phyloP scores from a whole-genome alignment of 2,888 invertebrate species.

The Brenthis ino region DNA sequence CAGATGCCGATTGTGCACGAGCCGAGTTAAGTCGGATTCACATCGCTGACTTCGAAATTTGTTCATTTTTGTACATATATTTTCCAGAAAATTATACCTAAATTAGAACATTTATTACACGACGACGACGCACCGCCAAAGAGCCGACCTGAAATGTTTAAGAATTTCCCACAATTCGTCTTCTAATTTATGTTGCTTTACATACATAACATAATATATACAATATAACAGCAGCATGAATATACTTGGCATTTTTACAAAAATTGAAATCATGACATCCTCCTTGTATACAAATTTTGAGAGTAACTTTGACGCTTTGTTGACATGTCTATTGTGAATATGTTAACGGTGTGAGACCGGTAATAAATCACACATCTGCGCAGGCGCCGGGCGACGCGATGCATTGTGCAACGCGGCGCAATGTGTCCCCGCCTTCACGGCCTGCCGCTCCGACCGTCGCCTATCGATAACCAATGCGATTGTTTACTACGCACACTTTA shows the following conservation, averaged over 20 bases:
- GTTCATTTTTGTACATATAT: neutral
- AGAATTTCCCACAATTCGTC: too few species aligned
- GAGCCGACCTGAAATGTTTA: too few species aligned
- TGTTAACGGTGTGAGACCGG: conserved; percentile 32
- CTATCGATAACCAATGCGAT: conserved; percentile 24
- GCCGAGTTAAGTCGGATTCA: conserved; percentile 36
- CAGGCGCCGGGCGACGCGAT: conserved; percentile 46
- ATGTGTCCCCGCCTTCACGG: conserved; percentile 64
- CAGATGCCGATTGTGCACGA: conserved; percentile 61
- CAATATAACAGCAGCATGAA: too few species aligned
- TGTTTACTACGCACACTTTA: conserved; percentile 18
- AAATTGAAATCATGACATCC: neutral
- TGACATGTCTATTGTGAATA: conserved; percentile 33
- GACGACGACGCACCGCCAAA: too few species aligned
- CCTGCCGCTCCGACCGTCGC: conserved; percentile 43
- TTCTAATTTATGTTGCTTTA: too few species aligned
- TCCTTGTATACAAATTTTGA: neutral
- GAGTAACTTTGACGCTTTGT: conserved; percentile 15
- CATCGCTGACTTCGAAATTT: conserved; percentile 19
- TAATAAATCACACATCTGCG: conserved; percentile 45
- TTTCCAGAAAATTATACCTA: neutral
- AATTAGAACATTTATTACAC: neutral
- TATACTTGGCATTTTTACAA: neutral
- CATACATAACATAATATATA: too few species aligned
- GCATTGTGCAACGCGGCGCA: conserved; percentile 54